Evolutionary conservation across 1,140 invertebrate genomes (phyloP), one percentile per base, ranked within the genome.

Genomic region (Pogonomyrmex barbatus): DNA sequence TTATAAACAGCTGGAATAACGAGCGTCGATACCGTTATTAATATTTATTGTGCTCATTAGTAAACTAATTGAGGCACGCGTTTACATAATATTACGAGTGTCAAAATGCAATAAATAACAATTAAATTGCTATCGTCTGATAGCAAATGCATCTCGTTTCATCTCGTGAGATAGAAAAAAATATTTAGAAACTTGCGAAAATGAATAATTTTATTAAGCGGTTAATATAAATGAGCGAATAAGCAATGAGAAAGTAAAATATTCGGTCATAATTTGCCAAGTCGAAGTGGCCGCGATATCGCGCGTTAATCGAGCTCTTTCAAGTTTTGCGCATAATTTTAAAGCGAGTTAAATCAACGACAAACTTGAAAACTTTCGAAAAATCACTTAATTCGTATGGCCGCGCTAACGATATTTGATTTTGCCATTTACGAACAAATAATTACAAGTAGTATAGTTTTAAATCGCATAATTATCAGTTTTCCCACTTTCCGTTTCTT

Each of bases 251-350:
- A 39, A 33, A 45, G 54, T 75, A 30, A 75, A 54, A 36, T 54
- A 73, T 54, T 73, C 68, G 67, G 5, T 14, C 30, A 6, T 60
- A 60, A 83, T 73, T 50, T 42, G 12, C 39, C 47, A 6, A 39
- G 24, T 12, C 17, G 50, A 70, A 65, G n/a, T 81, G 36, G 36
- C 12, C 36, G 62, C 12, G 36, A 56, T 63, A 54, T 54, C 77
- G 77, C 65, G 67, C 79, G 30, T 30, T 30, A 71, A n/a, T 56
- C 60, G 24, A 30, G 52, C 67, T 45, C 50, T 60, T 58, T 42
- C 52, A 60, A 83, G 54, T 83, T 62, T 75, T 45, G 54, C 54
- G 30, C 42, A n/a, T 60, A 83, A 83, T 54, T 83, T 83, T 60
- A 47, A 42, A 47, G 56, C n/a, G 68, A 73, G 54, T 75, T 73